A percentile compares a stretch with the other conserved stretches of the same genome.
Conservation (phyloP, 37 sponge, comb jelly and placozoan species). For the Petrosia ficiformis region DNA sequence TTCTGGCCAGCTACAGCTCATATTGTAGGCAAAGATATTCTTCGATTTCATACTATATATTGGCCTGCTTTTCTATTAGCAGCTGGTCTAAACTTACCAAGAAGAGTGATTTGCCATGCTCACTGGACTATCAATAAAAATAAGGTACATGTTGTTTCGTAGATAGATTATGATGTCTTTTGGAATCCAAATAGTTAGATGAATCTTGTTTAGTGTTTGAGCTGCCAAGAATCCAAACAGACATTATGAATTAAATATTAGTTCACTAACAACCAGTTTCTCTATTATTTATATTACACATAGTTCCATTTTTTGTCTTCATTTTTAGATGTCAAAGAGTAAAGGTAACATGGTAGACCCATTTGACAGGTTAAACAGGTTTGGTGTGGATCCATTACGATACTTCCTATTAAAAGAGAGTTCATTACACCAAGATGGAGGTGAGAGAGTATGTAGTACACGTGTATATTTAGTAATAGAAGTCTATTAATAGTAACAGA, state of each 20-base stretch:
- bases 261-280: background rate
- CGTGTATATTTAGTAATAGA: background rate
- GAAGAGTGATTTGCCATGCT: slow-evolving; percentile 60
- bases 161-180: background rate
- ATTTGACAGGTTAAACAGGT: slow-evolving; percentile 16
- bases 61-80: slow-evolving; percentile 92
- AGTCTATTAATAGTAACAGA: background rate
- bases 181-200: no score
- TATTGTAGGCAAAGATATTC: slow-evolving; percentile 73
- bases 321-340: slow-evolving; percentile 84
- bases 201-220: no score
- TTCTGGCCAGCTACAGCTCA: slow-evolving; percentile 82
- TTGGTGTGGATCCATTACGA: slow-evolving; percentile 62
- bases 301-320: background rate
- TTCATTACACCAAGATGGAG: slow-evolving; percentile 68
- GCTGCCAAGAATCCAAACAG: no score
- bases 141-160: slow-evolving; percentile 47
- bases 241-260: background rate
- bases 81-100: slow-evolving; percentile 60
- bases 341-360: slow-evolving; percentile 86
- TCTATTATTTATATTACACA: background rate
- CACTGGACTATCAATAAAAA: slow-evolving; percentile 72
- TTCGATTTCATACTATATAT: slow-evolving; percentile 77
- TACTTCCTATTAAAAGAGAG: slow-evolving; percentile 87
- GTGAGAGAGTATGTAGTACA: slow-evolving; percentile 8